phyloP scores from a whole-genome alignment of 2,113 vertebrate genomes.

The Arothron firmamentum region DNA sequence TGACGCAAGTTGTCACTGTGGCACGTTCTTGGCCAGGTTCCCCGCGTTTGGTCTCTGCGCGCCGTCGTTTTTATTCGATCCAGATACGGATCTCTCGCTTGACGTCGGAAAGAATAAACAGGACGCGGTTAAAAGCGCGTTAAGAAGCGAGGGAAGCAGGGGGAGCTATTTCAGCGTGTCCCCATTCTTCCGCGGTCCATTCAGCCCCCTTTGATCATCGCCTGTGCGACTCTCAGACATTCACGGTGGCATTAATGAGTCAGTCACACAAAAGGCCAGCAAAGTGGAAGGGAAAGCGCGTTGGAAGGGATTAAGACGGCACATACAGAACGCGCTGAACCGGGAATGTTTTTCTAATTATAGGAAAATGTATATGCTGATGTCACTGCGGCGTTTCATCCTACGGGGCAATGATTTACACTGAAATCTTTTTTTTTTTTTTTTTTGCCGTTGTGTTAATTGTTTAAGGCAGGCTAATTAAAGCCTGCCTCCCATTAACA shows the following conservation, averaged over 20 bases:
- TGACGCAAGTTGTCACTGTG: slow-evolving; percentile 40
- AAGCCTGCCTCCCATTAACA: slow-evolving; percentile 61
- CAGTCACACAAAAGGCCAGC: slow-evolving; percentile 38
- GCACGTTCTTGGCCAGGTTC: slow-evolving; percentile 33
- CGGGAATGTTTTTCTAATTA: slow-evolving; percentile 54
- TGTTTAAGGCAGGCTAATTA: slow-evolving; percentile 76
- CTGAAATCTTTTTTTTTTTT: slow-evolving; percentile 48
- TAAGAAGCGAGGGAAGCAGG: neutral
- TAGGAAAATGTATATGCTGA: slow-evolving; percentile 66
- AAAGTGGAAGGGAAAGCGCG: slow-evolving; percentile 38
- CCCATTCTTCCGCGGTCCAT: slow-evolving; percentile 31
- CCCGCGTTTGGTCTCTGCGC: slow-evolving; percentile 9
- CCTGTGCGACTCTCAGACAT: slow-evolving; percentile 44
- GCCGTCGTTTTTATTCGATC: slow-evolving; percentile 11
- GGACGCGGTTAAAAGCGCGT: slow-evolving; percentile 24
- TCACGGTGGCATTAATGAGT: slow-evolving; percentile 57
- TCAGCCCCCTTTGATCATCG: slow-evolving; percentile 39
- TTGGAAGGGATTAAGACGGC: slow-evolving; percentile 39
- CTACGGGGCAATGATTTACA: slow-evolving; percentile 65
- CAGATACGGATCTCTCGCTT: slow-evolving; percentile 14
- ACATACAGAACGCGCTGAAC: neutral
- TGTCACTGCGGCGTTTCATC: slow-evolving; percentile 67
- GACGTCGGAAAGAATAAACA: slow-evolving; percentile 34
- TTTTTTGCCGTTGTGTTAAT: slow-evolving; percentile 63
- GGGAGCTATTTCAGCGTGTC: slow-evolving; percentile 31